Percentiles rank a stretch among this genome's conserved stretches.
Evolutionary conservation across 1,140 invertebrate species (phyloP).

Genomic region (Brachionus paranguensis): DNA sequence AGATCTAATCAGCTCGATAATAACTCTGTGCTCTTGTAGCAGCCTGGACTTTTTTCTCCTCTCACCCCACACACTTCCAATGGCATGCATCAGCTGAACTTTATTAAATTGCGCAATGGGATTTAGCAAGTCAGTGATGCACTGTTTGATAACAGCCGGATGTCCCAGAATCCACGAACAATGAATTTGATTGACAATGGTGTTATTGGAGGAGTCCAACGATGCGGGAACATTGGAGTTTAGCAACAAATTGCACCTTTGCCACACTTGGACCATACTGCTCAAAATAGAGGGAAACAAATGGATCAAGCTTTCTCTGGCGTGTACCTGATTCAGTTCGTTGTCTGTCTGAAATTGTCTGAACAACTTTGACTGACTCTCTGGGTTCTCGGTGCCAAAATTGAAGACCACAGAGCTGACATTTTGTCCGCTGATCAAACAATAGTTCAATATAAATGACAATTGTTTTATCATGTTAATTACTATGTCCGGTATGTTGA

Average conservation of each 20-base stretch:
- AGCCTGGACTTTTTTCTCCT: conserved; percentile 3
- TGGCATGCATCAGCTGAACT: background rate
- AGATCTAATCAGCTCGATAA: conserved; percentile 17
- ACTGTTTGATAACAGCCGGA: conserved; percentile 16
- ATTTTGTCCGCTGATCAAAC: conserved; percentile 1
- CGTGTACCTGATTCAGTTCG: conserved; percentile 17
- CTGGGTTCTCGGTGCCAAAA: background rate
- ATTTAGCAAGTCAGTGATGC: conserved; percentile 19
- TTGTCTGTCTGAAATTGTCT: conserved; percentile 27
- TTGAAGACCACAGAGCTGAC: background rate
- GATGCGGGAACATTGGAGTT: background rate
- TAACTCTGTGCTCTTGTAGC: conserved; percentile 27
- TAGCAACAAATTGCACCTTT: background rate
- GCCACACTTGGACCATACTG: conserved; percentile 35
- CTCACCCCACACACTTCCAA: conserved; percentile 38
- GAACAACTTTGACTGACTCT: conserved; percentile 1
- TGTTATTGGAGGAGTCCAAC: background rate
- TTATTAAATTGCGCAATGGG: conserved; percentile 4
- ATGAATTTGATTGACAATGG: background rate
- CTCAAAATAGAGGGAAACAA: conserved; percentile 18
- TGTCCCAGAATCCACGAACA: conserved; percentile 2
- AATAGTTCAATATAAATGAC: conserved; percentile 20
- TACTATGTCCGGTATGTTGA: conserved; percentile 22
- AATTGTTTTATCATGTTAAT: conserved; percentile 18
- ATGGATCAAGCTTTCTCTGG: conserved; percentile 26